Conservation (phyloP, 2,113 vertebrate genomes). For the Chaetodon trifascialis region DNA sequence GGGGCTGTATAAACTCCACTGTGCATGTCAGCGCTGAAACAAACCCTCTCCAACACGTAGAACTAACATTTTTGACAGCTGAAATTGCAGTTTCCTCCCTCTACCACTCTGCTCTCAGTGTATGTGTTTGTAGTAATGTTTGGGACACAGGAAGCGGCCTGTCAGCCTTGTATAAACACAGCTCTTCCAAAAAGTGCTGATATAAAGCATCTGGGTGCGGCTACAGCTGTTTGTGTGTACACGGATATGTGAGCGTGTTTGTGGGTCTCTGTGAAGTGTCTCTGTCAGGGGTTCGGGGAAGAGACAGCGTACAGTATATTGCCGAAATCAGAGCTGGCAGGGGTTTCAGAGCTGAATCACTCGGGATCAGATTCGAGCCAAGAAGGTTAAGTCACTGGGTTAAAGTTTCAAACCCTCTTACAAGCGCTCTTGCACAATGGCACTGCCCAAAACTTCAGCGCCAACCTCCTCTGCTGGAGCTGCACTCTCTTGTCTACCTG, state of each 20-base stretch:
- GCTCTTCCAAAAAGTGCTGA: slow-evolving; percentile 71
- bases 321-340: slow-evolving; percentile 69
- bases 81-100: slow-evolving; percentile 11
- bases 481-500: slow-evolving; percentile 14
- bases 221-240: slow-evolving; percentile 62
- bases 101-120: slow-evolving; percentile 14
- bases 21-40: slow-evolving; percentile 25
- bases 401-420: slow-evolving; percentile 78
- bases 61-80: slow-evolving; percentile 21
- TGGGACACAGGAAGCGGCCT: slow-evolving; percentile 78
- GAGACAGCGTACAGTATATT: slow-evolving; percentile 29
- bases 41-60: slow-evolving; percentile 13
- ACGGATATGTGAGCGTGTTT: slow-evolving; percentile 35
- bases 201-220: slow-evolving; percentile 78
- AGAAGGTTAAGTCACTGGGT: slow-evolving; percentile 76
- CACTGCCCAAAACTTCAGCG: slow-evolving; percentile 26
- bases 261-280: slow-evolving; percentile 38
- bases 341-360: slow-evolving; percentile 65
- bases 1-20: slow-evolving; percentile 10
- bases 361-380: slow-evolving; percentile 68
- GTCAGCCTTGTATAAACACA: slow-evolving; percentile 79
- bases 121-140: slow-evolving; percentile 50
- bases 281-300: slow-evolving; percentile 7
- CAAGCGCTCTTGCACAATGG: slow-evolving; percentile 66
- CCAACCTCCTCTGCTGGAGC: slow-evolving; percentile 36